Evolutionary conservation across 1,140 invertebrate genomes (phyloP).

Genomic region (Chelonus insularis): DNA sequence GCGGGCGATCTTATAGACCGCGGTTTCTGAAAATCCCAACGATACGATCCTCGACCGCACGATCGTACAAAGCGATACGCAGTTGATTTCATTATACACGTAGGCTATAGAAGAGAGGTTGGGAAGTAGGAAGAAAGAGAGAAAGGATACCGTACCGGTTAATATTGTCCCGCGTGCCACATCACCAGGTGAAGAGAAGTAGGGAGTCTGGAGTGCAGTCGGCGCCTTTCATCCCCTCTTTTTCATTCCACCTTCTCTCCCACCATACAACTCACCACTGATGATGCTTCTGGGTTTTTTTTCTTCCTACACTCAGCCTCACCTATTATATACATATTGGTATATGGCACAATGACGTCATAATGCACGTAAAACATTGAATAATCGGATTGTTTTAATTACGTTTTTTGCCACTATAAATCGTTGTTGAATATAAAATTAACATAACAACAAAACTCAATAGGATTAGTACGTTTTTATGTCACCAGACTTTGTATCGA

Average conservation of each 20-base stretch:
- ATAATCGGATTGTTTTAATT: too few species aligned
- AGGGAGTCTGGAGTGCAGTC: constrained; percentile 39
- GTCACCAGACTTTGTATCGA: too few species aligned
- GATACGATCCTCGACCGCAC: not conserved
- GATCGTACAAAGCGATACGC: constrained; percentile 4
- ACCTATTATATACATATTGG: not conserved
- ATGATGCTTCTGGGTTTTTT: constrained; percentile 18
- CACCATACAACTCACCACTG: constrained; percentile 29
- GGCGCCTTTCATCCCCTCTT: constrained; percentile 46
- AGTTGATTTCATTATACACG: constrained; percentile 3
- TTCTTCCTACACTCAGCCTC: not conserved
- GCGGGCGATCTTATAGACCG: not conserved
- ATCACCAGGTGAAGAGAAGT: constrained; percentile 39
- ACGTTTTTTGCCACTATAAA: too few species aligned
- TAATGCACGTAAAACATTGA: too few species aligned
- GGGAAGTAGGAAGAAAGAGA: constrained; percentile 1
- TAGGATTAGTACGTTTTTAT: too few species aligned
- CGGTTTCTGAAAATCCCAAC: not conserved
- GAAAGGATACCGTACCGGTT: constrained; percentile 1
- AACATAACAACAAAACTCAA: too few species aligned
- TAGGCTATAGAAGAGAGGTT: not conserved
- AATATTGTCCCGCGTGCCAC: constrained; percentile 15
- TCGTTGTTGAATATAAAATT: too few species aligned
- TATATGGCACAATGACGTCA: too few species aligned
- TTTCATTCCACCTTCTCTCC: constrained; percentile 29